Percentiles rank a stretch among this genome's conserved stretches.
These are phyloP conservation scores for Myotis findleyi DNA, from an alignment of 2,797 vertebrate genomes.

Conservation along the genomic window DNA sequence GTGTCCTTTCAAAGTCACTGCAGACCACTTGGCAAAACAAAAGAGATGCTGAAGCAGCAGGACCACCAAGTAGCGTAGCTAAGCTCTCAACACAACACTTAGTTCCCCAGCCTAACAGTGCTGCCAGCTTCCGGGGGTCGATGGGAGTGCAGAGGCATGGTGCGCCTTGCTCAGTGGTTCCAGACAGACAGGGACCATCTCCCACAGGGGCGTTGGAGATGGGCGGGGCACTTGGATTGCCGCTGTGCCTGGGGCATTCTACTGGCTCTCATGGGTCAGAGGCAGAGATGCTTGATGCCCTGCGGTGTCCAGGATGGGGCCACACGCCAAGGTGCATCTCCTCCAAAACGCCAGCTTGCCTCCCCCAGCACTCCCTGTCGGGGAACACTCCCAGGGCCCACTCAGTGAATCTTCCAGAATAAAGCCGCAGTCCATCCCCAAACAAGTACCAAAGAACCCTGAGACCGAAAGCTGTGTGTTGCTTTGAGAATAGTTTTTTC, in stretches of 20 bases:
- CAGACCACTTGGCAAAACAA: background rate
- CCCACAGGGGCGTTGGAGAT: background rate
- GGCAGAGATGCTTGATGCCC: background rate
- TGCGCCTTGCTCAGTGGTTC: background rate
- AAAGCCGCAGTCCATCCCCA: background rate
- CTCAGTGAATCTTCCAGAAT: background rate
- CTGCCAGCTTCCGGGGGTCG: rapidly evolving
- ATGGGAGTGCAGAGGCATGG: background rate
- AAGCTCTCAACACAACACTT: background rate
- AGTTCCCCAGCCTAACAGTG: background rate
- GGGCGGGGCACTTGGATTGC: background rate
- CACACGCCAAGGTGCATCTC: background rate
- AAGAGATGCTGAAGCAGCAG: background rate
- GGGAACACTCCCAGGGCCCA: background rate
- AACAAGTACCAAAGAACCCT: background rate
- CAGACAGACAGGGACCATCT: background rate
- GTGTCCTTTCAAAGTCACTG: background rate
- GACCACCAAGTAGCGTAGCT: background rate
- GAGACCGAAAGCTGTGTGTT: background rate
- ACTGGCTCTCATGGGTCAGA: background rate
- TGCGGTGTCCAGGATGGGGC: background rate
- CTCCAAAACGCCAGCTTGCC: background rate
- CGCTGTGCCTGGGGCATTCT: background rate
- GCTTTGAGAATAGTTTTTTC: background rate
- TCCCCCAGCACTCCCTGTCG: background rate